These are phyloP conservation scores for Drosophila triauraria DNA, from an alignment of 1,140 invertebrate genomes.

Conservation along the genomic window DNA sequence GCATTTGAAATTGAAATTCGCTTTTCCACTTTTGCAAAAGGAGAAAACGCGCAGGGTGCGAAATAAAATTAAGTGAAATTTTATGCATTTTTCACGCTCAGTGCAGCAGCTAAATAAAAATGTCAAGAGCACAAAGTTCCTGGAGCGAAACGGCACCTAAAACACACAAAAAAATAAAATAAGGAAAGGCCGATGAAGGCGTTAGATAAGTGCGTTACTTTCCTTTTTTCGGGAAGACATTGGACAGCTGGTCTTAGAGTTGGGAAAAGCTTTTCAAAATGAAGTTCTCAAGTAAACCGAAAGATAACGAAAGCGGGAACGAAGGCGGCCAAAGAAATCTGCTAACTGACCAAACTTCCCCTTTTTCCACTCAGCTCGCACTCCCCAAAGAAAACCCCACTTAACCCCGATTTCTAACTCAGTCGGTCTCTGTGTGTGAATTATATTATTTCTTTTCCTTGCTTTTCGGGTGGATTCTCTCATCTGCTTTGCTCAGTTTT, in stretches of 20 bases:
- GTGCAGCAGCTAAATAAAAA: constrained; percentile 83
- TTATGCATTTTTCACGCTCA: constrained; percentile 83
- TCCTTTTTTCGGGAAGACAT: constrained; percentile 55
- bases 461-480: constrained; percentile 20
- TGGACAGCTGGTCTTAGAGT: constrained; percentile 65
- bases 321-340: constrained; percentile 32
- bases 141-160: neutral
- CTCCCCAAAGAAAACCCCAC: constrained; percentile 27
- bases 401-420: constrained; percentile 53
- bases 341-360: constrained; percentile 42
- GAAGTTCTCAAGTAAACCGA: constrained; percentile 43
- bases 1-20: constrained; percentile 63
- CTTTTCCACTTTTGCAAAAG: constrained; percentile 15
- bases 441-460: constrained; percentile 53
- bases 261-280: constrained; percentile 57
- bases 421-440: constrained; percentile 51
- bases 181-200: constrained; percentile 52
- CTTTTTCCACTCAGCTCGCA: neutral
- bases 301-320: constrained; percentile 23
- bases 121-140: constrained; percentile 74
- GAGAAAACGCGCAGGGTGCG: constrained; percentile 5
- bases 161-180: neutral
- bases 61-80: constrained; percentile 82
- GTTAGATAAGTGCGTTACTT: constrained; percentile 73
- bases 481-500: constrained; percentile 10